A percentile compares a stretch with the other conserved stretches of the same genome.
phyloP scores from a whole-genome alignment of 2,113 vertebrate genomes.

The Polypterus bichir region DNA sequence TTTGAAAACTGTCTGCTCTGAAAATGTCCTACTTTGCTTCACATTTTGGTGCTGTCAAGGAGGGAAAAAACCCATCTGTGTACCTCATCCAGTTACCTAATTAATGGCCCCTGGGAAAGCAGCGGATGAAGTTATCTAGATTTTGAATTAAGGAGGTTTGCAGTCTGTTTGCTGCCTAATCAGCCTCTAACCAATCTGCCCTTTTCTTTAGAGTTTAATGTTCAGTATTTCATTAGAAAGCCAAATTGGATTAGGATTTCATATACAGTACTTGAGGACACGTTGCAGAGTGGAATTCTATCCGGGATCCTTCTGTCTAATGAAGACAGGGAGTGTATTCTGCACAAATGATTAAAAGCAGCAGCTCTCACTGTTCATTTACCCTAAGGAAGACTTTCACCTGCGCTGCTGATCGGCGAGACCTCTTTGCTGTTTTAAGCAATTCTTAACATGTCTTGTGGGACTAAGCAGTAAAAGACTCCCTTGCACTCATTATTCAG shows the following conservation, averaged over 20 bases:
- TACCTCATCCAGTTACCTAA: too few species aligned
- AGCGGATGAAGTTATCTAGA: background rate
- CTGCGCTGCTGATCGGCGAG: background rate
- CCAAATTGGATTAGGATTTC: constrained; percentile 7
- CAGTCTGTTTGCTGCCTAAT: background rate
- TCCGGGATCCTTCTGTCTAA: background rate
- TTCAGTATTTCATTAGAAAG: constrained; percentile 1
- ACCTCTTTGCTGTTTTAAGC: constrained; percentile 3
- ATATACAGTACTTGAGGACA: background rate
- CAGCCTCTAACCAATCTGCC: constrained; percentile 1
- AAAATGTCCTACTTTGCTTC: too few species aligned
- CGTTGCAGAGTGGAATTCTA: background rate
- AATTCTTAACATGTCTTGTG: constrained; percentile 1
- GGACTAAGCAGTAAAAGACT: background rate
- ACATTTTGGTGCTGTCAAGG: too few species aligned
- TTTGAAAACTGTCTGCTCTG: too few species aligned
- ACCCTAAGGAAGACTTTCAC: background rate
- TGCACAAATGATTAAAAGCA: constrained; percentile 2
- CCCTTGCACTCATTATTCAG: background rate
- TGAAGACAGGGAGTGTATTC: background rate
- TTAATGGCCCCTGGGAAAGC: too few species aligned
- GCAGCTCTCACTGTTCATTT: constrained; percentile 3
- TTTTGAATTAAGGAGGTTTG: background rate
- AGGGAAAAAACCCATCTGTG: too few species aligned
- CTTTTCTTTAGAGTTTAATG: background rate